Evolutionary conservation across 2,888 invertebrate species (phyloP), one percentile per base, ranked within the genome.

Genomic region (Coelogynopora nodosa): DNA sequence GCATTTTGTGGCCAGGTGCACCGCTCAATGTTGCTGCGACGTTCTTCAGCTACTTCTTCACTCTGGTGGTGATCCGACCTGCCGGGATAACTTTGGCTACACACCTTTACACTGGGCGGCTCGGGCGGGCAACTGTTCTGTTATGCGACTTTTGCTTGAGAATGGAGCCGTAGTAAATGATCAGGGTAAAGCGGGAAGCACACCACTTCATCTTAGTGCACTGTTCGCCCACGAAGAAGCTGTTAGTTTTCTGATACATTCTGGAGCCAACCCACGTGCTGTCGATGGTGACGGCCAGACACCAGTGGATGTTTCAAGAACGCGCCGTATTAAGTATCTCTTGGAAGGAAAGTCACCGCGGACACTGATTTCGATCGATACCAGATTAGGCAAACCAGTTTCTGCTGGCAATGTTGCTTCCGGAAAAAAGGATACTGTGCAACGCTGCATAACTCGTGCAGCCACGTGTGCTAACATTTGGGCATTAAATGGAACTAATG

Each of bases 21-120:
- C n/a, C 0, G n/a, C 85, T 0, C n/a, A 80, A 0, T 30, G 67
- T 5, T 26, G 18, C 83, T 0, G 26, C 23, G 30, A 30, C 23
- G 18, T 85, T 0, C 5, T 85, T 23, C 30, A 67, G 29, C 18
- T 67, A 18, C 84, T 85, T 13, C 74, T 80, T 0, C 85, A 28
- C 5, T 30, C 67, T 26, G 85, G 85, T 26, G 85, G 31, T 0
- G 67, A 85, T 29, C 26, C 26, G 83, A 23, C 26, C n/a, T 87
- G 88, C 2, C 89, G 89, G 81, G 92, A 92, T 88, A 90, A 89
- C 86, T 89, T 90, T 2, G 89, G 90, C 86, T 91, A 90, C 88
- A 90, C 90, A 0, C 91, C 92, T 2, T 89, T 92, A 29, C 92
- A 92, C 88, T 90, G 90, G 89, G 92, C 91, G 0, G 90, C 90